Evolutionary conservation across 2,797 vertebrate genomes (phyloP).

Genomic region (Pristis pectinata): DNA sequence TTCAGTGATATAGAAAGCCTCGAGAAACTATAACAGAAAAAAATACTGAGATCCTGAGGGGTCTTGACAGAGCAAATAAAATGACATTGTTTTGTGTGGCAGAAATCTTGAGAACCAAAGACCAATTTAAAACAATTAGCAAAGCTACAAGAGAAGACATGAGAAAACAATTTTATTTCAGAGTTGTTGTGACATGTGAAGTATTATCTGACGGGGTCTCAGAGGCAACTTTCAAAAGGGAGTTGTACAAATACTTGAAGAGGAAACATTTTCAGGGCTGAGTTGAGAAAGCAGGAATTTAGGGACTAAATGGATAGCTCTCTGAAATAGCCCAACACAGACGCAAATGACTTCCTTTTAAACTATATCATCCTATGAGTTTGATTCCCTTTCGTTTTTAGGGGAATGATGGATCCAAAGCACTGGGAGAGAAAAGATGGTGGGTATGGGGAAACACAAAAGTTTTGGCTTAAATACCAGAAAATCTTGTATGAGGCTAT

Average conservation of each 20-base stretch:
- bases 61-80: not conserved
- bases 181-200: too few relatives aligned
- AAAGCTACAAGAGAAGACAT: too few relatives aligned
- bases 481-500: not conserved
- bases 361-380: too few relatives aligned
- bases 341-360: too few relatives aligned
- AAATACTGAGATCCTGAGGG: not conserved
- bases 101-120: too few relatives aligned
- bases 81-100: not conserved
- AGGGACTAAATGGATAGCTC: not conserved
- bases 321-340: not conserved
- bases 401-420: too few relatives aligned
- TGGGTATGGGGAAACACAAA: not conserved
- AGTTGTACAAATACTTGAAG: not conserved
- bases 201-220: not conserved
- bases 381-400: not conserved
- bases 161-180: too few relatives aligned
- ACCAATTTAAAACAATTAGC: not conserved
- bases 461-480: not conserved
- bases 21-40: not conserved
- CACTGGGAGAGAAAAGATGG: too few relatives aligned
- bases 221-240: not conserved
- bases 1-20: not conserved
- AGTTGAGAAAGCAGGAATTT: not conserved
- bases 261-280: not conserved